These are phyloP conservation scores for Lucinisca nassula DNA, from an alignment of 2,888 invertebrate genomes.

Conservation along the genomic window DNA sequence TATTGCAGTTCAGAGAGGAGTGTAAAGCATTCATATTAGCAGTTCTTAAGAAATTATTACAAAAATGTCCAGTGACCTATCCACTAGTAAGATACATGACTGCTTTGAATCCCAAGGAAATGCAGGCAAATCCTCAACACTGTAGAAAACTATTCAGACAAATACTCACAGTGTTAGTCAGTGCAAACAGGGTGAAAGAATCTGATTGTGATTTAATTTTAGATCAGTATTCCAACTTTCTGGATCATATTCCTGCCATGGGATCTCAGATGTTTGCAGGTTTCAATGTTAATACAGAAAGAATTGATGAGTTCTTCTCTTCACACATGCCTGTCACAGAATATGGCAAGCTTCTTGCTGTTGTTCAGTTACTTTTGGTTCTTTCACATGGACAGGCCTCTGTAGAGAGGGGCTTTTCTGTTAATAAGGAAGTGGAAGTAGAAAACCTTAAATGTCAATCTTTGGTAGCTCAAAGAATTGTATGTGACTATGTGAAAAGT, in stretches of 20 bases:
- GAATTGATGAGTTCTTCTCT: constrained; percentile 41
- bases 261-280: constrained; percentile 34
- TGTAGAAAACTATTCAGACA: constrained; percentile 45
- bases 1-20: constrained; percentile 52
- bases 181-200: constrained; percentile 31
- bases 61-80: constrained; percentile 49
- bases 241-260: constrained; percentile 21
- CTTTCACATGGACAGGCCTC: constrained; percentile 75
- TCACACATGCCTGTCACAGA: constrained; percentile 20
- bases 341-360: constrained; percentile 7
- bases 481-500: constrained; percentile 59
- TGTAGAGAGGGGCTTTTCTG: constrained; percentile 75
- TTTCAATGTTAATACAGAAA: constrained; percentile 25
- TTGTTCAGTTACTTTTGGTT: constrained; percentile 51
- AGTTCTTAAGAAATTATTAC: constrained; percentile 39
- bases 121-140: constrained; percentile 19
- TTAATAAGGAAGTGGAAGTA: constrained; percentile 68
- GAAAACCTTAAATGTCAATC: constrained; percentile 63
- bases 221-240: constrained; percentile 17
- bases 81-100: constrained; percentile 51
- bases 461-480: constrained; percentile 63
- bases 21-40: constrained; percentile 34
- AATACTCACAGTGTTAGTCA: constrained; percentile 21
- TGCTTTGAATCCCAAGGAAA: constrained; percentile 46
- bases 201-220: constrained; percentile 30